A percentile compares a stretch with the other conserved stretches of the same genome.
These are phyloP conservation scores for Ceryle rudis DNA, from an alignment of 2,797 vertebrate species.

Conservation along the genomic window DNA sequence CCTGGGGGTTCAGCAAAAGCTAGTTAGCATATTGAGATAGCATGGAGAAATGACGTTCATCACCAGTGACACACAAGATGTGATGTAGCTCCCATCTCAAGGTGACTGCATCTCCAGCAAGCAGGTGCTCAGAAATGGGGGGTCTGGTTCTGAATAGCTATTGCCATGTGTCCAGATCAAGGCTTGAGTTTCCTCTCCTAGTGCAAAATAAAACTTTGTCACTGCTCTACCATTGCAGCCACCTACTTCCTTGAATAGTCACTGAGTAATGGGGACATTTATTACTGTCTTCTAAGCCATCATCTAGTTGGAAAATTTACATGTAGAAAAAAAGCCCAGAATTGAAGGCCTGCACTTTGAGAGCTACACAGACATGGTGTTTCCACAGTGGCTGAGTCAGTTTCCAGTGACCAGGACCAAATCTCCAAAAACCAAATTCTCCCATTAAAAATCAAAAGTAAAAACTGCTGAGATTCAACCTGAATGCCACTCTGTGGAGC, in stretches of 20 bases:
- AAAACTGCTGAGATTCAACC: background rate
- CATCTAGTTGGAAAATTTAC: background rate
- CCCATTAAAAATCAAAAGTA: background rate
- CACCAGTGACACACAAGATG: background rate
- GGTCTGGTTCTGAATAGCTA: background rate
- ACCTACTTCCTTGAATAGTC: background rate
- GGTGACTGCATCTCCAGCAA: background rate
- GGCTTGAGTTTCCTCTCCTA: background rate
- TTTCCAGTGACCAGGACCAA: background rate
- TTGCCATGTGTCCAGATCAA: background rate
- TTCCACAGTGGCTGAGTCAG: background rate
- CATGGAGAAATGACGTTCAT: background rate
- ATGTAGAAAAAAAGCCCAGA: background rate
- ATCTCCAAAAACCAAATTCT: background rate
- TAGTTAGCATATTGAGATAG: background rate
- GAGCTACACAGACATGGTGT: background rate
- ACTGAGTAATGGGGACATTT: background rate
- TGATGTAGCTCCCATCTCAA: background rate
- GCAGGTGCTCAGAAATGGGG: background rate
- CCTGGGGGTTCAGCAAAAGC: background rate
- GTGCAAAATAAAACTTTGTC: background rate
- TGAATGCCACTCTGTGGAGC: background rate
- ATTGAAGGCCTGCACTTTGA: background rate
- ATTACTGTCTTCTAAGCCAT: background rate
- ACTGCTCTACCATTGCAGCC: no score